Conservation (phyloP, 2,797 vertebrate species). For the Gastrophryne carolinensis region DNA sequence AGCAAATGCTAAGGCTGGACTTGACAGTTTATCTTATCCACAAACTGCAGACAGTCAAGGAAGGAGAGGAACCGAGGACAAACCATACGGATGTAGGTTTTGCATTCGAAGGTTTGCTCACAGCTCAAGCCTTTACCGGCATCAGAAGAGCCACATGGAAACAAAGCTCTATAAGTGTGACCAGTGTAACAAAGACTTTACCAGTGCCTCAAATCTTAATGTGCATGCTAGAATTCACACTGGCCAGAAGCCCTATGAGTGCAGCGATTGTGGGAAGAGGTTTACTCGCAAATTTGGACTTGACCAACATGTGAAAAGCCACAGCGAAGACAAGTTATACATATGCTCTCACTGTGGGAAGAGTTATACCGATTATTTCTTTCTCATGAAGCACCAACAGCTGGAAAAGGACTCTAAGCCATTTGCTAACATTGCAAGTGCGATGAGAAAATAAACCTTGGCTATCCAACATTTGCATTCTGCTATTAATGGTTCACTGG, state of each 20-base stretch:
- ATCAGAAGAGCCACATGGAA: slow-evolving; percentile 73
- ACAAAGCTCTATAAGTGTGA: slow-evolving; percentile 53
- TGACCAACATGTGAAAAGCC: slow-evolving; percentile 43
- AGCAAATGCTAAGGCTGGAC: neutral
- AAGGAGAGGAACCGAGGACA: slow-evolving; percentile 62
- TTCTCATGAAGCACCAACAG: slow-evolving; percentile 23
- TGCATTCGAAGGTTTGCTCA: slow-evolving; percentile 61
- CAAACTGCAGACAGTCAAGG: neutral
- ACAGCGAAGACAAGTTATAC: slow-evolving; percentile 30
- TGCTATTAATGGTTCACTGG: no score
- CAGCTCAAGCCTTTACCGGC: slow-evolving; percentile 54
- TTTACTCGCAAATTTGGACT: slow-evolving; percentile 53
- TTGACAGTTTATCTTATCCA: slow-evolving; percentile 1
- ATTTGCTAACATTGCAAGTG: neutral
- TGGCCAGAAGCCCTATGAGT: slow-evolving; percentile 50
- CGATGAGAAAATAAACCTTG: neutral
- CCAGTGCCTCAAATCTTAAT: slow-evolving; percentile 57
- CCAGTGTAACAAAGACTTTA: slow-evolving; percentile 59
- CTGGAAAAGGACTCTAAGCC: neutral
- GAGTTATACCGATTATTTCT: slow-evolving; percentile 40
- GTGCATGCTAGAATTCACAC: slow-evolving; percentile 59
- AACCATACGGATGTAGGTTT: slow-evolving; percentile 69
- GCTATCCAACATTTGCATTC: neutral
- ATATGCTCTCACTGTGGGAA: slow-evolving; percentile 45
- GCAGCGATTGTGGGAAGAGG: slow-evolving; percentile 48